Evolutionary conservation across 37 sponge, comb jelly and placozoan species (phyloP).

Genomic region (Oopsacas minuta): DNA sequence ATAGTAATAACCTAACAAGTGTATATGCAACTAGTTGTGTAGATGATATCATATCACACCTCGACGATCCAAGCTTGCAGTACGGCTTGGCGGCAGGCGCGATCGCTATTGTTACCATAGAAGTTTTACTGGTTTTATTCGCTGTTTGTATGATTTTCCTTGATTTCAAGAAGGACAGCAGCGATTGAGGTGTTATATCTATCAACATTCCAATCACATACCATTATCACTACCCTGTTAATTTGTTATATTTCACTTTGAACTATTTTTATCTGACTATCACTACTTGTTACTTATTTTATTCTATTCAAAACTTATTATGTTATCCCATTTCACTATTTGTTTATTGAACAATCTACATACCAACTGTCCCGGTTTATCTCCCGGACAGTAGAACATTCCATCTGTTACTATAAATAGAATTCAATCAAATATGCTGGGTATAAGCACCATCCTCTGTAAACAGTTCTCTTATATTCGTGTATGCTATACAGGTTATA

Average conservation of each 20-base stretch:
- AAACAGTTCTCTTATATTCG: no score
- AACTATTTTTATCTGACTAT: not conserved
- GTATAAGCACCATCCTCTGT: no score
- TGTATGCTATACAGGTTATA: no score
- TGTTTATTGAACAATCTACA: no score
- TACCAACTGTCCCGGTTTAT: no score
- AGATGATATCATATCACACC: not conserved
- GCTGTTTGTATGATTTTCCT: not conserved
- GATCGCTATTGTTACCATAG: not conserved
- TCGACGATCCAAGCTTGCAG: not conserved
- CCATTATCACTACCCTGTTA: not conserved
- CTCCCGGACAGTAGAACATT: no score
- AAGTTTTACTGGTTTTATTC: not conserved
- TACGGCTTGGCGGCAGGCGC: not conserved
- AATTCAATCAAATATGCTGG: no score
- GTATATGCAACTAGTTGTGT: not conserved
- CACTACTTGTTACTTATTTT: not conserved
- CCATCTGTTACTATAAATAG: no score
- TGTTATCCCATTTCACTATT: not conserved
- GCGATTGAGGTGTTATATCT: not conserved
- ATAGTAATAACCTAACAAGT: not conserved
- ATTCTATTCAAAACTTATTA: not conserved
- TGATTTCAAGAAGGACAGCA: conserved; percentile 1
- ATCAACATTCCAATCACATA: not conserved
- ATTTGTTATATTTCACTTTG: not conserved